Evolutionary conservation across 2,113 vertebrate species (phyloP).

Genomic region (Myotis brandtii): DNA sequence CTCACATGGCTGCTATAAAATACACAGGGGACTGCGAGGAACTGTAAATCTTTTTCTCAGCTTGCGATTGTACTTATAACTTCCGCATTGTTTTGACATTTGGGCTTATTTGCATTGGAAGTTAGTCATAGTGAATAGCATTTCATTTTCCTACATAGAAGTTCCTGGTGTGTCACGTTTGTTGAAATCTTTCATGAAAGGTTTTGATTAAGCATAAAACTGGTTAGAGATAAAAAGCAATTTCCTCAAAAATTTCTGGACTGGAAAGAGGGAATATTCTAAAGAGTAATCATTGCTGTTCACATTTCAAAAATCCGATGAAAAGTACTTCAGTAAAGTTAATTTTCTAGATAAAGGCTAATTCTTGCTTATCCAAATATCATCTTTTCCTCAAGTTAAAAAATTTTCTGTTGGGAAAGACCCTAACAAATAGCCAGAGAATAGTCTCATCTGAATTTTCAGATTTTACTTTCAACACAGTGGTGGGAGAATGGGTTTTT

Average conservation of each 20-base stretch:
- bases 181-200: constrained; percentile 65
- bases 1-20: constrained; percentile 83
- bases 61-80: constrained; percentile 12
- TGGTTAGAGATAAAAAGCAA: constrained; percentile 53
- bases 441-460: neutral
- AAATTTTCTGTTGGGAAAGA: neutral
- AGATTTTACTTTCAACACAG: constrained; percentile 21
- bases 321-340: constrained; percentile 30
- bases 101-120: constrained; percentile 68
- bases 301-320: constrained; percentile 31
- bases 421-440: neutral
- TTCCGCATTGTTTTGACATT: constrained; percentile 62
- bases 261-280: constrained; percentile 28
- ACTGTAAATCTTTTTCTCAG: constrained; percentile 71
- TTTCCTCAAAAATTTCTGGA: constrained; percentile 46
- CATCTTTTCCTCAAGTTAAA: constrained; percentile 17
- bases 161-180: constrained; percentile 58
- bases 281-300: constrained; percentile 42
- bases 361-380: constrained; percentile 46
- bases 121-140: neutral
- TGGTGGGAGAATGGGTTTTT: neutral
- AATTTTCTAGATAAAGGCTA: constrained; percentile 50
- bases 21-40: constrained; percentile 44
- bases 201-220: constrained; percentile 72
- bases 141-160: constrained; percentile 57